Conservation (phyloP, 2,888 invertebrate species). For the Mythimna pallens region DNA sequence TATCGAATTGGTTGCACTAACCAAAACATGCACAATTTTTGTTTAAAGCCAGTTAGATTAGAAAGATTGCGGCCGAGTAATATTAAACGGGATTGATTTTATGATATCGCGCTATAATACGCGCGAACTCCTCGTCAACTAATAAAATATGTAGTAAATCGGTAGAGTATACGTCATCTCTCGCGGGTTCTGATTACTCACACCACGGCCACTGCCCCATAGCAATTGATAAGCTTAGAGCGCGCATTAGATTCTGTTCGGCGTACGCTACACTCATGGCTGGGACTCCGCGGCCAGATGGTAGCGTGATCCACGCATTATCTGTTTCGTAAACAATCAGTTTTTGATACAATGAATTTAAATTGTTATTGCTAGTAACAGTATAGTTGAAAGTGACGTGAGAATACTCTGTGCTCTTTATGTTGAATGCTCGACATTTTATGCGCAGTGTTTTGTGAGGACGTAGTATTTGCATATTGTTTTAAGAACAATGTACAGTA, state of each 20-base stretch:
- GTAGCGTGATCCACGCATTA: conserved; percentile 57
- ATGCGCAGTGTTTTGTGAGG: conserved; percentile 20
- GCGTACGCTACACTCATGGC: conserved; percentile 60
- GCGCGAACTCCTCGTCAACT: conserved; percentile 26
- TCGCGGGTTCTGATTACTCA: conserved; percentile 42
- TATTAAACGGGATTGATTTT: conserved; percentile 37
- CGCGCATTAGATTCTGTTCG: conserved; percentile 67
- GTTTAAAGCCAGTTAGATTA: conserved; percentile 18
- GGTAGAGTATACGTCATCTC: conserved; percentile 37
- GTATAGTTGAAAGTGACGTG: conserved; percentile 53
- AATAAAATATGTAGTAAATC: conserved; percentile 42
- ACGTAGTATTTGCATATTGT: conserved; percentile 37
- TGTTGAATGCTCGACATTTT: conserved; percentile 28
- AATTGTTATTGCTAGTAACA: conserved; percentile 23
- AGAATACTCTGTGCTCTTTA: conserved; percentile 27
- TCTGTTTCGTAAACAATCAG: conserved; percentile 51
- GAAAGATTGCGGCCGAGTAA: conserved; percentile 22
- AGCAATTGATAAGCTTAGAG: conserved; percentile 75
- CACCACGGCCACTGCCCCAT: conserved; percentile 63
- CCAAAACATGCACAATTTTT: conserved; percentile 4
- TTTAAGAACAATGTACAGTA: conserved; percentile 17
- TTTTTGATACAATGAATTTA: conserved; percentile 48
- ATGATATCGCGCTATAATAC: conserved; percentile 44
- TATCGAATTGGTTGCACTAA: background rate
- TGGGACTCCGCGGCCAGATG: conserved; percentile 68